phyloP scores from a whole-genome alignment of 1,140 invertebrate species.

The Nomia melanderi region DNA sequence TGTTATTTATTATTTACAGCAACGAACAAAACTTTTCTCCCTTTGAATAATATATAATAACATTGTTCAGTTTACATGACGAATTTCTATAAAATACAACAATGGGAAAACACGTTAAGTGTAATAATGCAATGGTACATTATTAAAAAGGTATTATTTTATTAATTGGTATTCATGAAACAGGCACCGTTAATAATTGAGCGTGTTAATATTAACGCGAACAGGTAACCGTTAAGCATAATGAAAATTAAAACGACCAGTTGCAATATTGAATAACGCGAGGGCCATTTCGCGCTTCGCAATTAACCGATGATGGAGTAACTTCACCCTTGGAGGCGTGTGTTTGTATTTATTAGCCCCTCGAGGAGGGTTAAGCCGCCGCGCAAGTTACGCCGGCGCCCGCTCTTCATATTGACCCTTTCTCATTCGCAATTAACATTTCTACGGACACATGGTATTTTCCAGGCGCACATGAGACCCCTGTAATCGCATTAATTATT shows the following conservation, averaged over 20 bases:
- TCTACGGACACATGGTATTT: slow-evolving; percentile 23
- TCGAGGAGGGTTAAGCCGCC: slow-evolving; percentile 21
- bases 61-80: too few species aligned
- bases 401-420: slow-evolving; percentile 32
- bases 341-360: slow-evolving; percentile 39
- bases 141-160: background rate
- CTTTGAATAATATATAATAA: too few species aligned
- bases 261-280: background rate
- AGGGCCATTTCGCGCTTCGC: slow-evolving; percentile 3
- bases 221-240: background rate
- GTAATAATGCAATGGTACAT: too few species aligned
- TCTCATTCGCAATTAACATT: slow-evolving; percentile 26
- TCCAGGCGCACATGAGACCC: background rate
- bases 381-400: background rate
- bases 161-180: too few species aligned
- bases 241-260: background rate
- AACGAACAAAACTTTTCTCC: too few species aligned
- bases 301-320: slow-evolving; percentile 43
- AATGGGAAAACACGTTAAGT: too few species aligned
- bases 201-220: background rate
- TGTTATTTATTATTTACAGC: too few species aligned
- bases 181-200: too few species aligned
- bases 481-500: slow-evolving; percentile 9
- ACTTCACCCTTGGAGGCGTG: background rate
- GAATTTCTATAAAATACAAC: too few species aligned